Conservation (phyloP, 2,113 vertebrate genomes). For the Gallinago paraguaiae region DNA sequence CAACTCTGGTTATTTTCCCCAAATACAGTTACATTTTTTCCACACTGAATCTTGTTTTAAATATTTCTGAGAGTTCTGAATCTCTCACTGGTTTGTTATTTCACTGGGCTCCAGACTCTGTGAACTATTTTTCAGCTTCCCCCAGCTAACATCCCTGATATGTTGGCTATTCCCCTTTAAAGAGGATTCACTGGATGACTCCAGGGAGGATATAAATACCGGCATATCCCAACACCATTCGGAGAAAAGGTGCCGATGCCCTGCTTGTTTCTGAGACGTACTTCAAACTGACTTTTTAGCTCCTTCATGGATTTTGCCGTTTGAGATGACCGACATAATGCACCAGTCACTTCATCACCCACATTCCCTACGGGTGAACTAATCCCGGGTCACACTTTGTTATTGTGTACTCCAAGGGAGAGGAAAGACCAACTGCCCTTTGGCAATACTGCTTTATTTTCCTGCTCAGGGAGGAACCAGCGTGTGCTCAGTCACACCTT, state of each 20-base stretch:
- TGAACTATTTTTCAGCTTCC: neutral
- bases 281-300: neutral
- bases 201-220: constrained; percentile 8
- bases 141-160: neutral
- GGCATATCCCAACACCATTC: neutral
- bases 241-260: neutral
- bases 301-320: constrained; percentile 5
- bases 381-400: neutral
- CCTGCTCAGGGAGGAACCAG: neutral
- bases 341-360: neutral
- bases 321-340: neutral
- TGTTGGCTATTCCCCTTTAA: neutral
- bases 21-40: neutral
- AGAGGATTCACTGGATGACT: neutral
- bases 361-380: accelerated
- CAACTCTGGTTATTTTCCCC: neutral
- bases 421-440: neutral
- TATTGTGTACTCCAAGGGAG: neutral
- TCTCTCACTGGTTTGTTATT: neutral
- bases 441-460: neutral
- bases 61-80: neutral
- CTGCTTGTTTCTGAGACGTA: neutral
- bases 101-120: neutral
- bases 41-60: neutral
- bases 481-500: neutral